Base-by-base conservation (phyloP, 1,140 invertebrate species). In the Drosophila lacteicornis region DNA sequence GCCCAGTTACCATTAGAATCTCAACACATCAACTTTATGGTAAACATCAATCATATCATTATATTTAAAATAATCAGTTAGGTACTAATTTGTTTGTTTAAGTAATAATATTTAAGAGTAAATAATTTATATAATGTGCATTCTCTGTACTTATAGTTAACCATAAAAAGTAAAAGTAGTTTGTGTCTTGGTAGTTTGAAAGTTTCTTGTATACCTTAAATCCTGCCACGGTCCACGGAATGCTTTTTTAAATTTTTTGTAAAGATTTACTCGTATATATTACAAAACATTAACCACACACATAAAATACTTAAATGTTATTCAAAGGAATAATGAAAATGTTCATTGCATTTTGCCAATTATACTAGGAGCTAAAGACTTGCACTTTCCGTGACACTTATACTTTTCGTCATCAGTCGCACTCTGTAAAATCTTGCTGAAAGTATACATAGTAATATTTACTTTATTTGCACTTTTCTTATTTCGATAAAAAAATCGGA, bases 121-220 rank as follows among this genome's bases (percentile, higher is more conserved):
- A 55, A 55, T 55, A 38, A 38, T 22, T 38, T 15, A 38, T 38
- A 22, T 38, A 22, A 36, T 22, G 6, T 38, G 22, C 33, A 55
- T 53, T 55, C 33, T 33, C 33, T 33, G 15, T 38, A 38, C 12
- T 38, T 55, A 36, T 55, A 38, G 51, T 55, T 55, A 55, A 55
- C 19, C 33, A 22, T 53, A 13, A 13, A 17, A 36, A 19, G 11
- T 36, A 36, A 8, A 36, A 22, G 33, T 55, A 55, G 51, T 38
- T 38, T 55, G 51, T 55, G 51, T 38, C 19, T 22, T 38, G 33
- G 33, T 55, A 55, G 17, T 22, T 38, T 22, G 12, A 22, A 22
- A 55, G 12, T 38, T 55, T 15, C 5, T 15, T 7, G 22, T 19
- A 38, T 22, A 55, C 33, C 33, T 55, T 55, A 15, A 38, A 19